phyloP scores from a whole-genome alignment of 1,140 invertebrate genomes.

The Tachypleus tridentatus region DNA sequence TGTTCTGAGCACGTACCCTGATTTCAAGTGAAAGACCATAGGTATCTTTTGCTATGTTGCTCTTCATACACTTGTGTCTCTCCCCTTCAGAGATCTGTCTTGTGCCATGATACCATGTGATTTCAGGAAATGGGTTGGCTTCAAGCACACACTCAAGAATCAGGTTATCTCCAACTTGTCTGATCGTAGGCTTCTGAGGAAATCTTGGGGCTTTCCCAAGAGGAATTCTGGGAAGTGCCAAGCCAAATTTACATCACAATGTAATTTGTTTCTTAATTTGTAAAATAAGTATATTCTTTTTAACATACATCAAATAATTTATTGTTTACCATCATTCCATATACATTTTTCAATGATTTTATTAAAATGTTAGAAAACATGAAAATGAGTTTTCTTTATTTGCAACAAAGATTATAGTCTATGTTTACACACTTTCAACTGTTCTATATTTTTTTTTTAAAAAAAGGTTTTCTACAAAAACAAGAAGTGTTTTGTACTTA shows the following conservation, averaged over 20 bases:
- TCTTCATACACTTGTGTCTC: constrained; percentile 64
- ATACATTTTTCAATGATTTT: not conserved
- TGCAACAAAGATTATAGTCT: no score
- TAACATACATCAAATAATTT: no score
- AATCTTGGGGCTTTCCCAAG: constrained; percentile 90
- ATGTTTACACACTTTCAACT: no score
- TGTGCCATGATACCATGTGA: constrained; percentile 85
- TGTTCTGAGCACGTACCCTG: constrained; percentile 34
- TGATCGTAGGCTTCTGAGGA: constrained; percentile 92
- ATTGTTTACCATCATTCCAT: not conserved
- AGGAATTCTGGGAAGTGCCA: constrained; percentile 57
- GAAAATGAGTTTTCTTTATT: no score
- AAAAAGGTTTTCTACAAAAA: no score
- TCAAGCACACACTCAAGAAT: constrained; percentile 93
- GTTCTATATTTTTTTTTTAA: no score
- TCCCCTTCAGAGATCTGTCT: constrained; percentile 63
- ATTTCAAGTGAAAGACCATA: constrained; percentile 69
- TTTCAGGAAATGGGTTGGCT: constrained; percentile 86
- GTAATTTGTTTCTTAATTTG: no score
- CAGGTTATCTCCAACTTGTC: constrained; percentile 82
- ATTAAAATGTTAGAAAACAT: no score
- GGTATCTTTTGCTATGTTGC: constrained; percentile 66
- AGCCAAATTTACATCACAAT: no score
- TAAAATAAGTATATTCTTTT: no score
- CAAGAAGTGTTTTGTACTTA: no score